Evolutionary conservation across 2,888 invertebrate species (phyloP).

Genomic region (Campoplex capitator): DNA sequence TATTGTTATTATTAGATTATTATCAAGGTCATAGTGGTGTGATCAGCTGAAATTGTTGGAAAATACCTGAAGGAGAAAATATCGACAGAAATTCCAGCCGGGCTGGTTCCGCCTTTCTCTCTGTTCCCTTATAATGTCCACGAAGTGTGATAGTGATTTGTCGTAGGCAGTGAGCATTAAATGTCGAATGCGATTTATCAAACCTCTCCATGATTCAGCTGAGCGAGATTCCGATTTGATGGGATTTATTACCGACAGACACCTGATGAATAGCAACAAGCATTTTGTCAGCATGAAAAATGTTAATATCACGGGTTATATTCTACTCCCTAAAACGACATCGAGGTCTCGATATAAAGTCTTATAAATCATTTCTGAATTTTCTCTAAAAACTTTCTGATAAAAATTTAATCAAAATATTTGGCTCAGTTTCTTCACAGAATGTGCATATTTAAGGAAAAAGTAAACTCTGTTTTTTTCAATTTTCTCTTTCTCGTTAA

Average conservation of each 20-base stretch:
- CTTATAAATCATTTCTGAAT: background rate
- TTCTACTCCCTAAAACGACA: background rate
- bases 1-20: background rate
- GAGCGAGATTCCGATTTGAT: slow-evolving; percentile 95
- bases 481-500: too few species aligned
- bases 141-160: slow-evolving; percentile 93
- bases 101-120: slow-evolving; percentile 95
- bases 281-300: slow-evolving; percentile 6
- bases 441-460: background rate
- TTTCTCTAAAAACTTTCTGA: background rate
- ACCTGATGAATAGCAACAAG: slow-evolving; percentile 86
- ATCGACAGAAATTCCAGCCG: slow-evolving; percentile 97
- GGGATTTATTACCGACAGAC: slow-evolving; percentile 96
- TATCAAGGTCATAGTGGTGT: background rate
- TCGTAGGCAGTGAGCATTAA: slow-evolving; percentile 95
- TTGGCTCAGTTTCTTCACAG: background rate
- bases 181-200: slow-evolving; percentile 93
- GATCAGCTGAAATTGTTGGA: background rate
- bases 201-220: slow-evolving; percentile 95
- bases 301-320: background rate
- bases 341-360: background rate
- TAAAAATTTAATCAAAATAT: background rate
- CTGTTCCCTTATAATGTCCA: slow-evolving; percentile 95
- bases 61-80: slow-evolving; percentile 94
- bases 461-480: background rate